Evolutionary conservation across 2,113 vertebrate species (phyloP).

Genomic region (Thunnus maccoyii): DNA sequence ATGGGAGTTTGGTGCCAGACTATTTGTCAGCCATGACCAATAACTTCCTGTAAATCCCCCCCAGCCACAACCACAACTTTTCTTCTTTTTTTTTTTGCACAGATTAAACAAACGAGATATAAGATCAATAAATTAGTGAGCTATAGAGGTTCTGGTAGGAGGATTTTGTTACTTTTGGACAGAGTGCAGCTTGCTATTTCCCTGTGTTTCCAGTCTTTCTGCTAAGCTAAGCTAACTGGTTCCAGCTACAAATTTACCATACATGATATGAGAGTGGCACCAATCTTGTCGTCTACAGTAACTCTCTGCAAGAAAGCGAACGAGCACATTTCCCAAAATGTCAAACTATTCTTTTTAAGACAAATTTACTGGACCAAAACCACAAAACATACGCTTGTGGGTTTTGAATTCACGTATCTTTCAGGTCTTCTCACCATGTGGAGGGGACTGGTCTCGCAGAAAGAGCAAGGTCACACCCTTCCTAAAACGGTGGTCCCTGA

Average conservation of each 20-base stretch:
- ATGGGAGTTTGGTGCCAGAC: too few species aligned
- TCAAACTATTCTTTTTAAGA: constrained; percentile 8
- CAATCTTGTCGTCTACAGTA: background rate
- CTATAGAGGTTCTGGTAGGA: background rate
- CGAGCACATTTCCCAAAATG: background rate
- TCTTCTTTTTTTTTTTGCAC: too few species aligned
- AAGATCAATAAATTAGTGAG: background rate
- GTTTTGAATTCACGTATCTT: background rate
- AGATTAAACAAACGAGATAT: background rate
- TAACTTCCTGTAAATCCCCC: too few species aligned
- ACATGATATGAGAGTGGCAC: background rate
- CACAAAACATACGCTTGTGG: constrained; percentile 9
- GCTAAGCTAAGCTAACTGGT: background rate
- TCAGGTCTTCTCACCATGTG: constrained; percentile 78
- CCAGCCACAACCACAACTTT: too few species aligned
- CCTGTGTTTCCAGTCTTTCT: background rate
- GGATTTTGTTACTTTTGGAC: background rate
- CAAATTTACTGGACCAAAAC: constrained; percentile 3
- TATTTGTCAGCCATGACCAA: too few species aligned
- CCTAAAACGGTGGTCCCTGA: constrained; percentile 87
- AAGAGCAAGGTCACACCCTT: constrained; percentile 86
- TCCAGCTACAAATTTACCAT: background rate
- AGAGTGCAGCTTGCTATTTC: background rate
- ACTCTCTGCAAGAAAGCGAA: background rate
- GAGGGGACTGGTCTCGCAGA: constrained; percentile 74